phyloP scores from a whole-genome alignment of 2,888 invertebrate genomes.

The Caenorhabditis sinica region DNA sequence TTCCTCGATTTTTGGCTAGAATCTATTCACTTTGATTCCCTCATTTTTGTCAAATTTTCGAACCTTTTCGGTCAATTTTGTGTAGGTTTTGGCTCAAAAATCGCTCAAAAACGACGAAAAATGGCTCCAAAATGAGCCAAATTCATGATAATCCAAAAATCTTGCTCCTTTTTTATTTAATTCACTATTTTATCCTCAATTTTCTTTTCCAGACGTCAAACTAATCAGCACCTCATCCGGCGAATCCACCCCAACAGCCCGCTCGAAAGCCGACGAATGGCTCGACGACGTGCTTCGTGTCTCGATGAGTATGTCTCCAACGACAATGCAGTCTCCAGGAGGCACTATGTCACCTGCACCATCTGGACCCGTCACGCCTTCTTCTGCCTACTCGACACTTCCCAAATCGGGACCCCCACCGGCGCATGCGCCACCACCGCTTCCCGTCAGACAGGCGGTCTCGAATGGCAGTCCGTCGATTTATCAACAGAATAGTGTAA shows the following conservation, averaged over 20 bases:
- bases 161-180: no score
- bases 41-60: no score
- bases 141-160: neutral
- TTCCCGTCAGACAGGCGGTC: slow-evolving; percentile 61
- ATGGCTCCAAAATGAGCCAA: no score
- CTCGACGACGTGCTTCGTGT: slow-evolving; percentile 73
- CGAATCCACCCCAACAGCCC: slow-evolving; percentile 30
- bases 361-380: neutral
- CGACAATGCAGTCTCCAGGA: slow-evolving; percentile 7
- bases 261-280: slow-evolving; percentile 76
- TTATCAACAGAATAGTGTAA: slow-evolving; percentile 55
- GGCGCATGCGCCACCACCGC: slow-evolving; percentile 63
- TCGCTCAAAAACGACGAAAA: neutral
- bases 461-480: slow-evolving; percentile 65
- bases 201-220: slow-evolving; percentile 24
- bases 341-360: neutral
- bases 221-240: slow-evolving; percentile 31
- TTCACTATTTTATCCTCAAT: no score
- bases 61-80: no score
- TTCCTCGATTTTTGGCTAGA: slow-evolving; percentile 5
- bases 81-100: neutral
- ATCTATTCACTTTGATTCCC: no score
- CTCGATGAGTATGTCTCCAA: slow-evolving; percentile 68
- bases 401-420: slow-evolving; percentile 67
- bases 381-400: slow-evolving; percentile 29